Evolutionary conservation across 2,113 vertebrate genomes (phyloP), one percentile per base, ranked within the genome.

Genomic region (Anarrhichthys ocellatus): DNA sequence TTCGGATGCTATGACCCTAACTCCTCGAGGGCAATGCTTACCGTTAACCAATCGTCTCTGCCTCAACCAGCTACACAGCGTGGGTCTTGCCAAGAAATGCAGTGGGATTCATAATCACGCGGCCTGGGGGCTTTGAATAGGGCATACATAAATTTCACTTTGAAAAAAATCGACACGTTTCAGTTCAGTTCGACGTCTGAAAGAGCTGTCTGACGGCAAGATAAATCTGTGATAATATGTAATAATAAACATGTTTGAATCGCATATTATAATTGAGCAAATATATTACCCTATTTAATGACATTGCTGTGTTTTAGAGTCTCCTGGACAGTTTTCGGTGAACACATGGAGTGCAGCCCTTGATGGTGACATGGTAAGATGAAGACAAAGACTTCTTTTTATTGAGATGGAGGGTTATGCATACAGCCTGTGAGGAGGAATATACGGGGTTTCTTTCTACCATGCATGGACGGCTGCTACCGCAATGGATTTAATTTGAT

Each of bases 331-430:
- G 56, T 82, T 80, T 70, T 58, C 78, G 68, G 54, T 40, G 68
- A 87, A 44, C 65, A 83, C 74, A 80, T 50, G 66, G 69, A 66
- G 17, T 18, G 32, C 24, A 76, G 79, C 76, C 34, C 61, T 78
- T 65, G 65, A 79, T 81, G 78, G 75, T 80, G 78, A 78, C 65
- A 84, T 81, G 76, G 52, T 81, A 50, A 85, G 82, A 80, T 70
- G 73, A 79, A 90, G 85, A 90, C 90, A 92, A 92, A 91, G 86
- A 68, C 73, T 80, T 76, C 66, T 32, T 85, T 85, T 89, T 78
- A 76, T 63, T 69, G 13, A 71, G 62, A 67, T 4, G 18, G 74
- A 80, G 69, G 46, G 58, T 86, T 72, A 42, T 84, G 74, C 56
- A 83, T 83, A 80, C 56, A 73, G 81, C 70, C 71, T 82, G 82